phyloP scores from a whole-genome alignment of 2,888 invertebrate genomes.

The Dione vanillae region DNA sequence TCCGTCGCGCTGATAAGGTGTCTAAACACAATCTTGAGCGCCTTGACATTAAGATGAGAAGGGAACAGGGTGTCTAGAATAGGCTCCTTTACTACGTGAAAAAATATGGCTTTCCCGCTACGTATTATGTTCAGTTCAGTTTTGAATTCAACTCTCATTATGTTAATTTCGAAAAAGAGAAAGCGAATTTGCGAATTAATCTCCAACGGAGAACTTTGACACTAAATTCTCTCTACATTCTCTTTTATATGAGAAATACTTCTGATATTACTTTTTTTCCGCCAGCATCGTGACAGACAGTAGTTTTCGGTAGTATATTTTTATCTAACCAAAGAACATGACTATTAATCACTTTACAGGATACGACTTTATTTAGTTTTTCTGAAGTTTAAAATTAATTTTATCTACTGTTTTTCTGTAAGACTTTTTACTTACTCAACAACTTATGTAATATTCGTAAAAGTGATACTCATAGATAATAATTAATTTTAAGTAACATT shows the following conservation, averaged over 20 bases:
- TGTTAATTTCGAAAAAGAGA: no score
- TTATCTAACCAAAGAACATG: slow-evolving; percentile 12
- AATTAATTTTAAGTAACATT: not conserved
- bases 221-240: not conserved
- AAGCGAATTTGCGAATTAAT: no score
- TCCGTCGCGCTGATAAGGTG: no score
- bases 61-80: no score
- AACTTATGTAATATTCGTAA: not conserved
- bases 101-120: no score
- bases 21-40: no score
- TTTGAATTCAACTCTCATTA: no score
- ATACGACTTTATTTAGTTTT: slow-evolving; percentile 9
- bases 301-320: slow-evolving; percentile 18
- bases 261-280: not conserved
- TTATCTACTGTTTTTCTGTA: not conserved
- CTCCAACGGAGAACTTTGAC: not conserved
- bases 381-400: slow-evolving; percentile 7
- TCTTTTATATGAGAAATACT: not conserved
- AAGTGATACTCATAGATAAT: not conserved
- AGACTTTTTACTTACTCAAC: not conserved
- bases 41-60: no score
- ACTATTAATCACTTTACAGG: slow-evolving; percentile 26
- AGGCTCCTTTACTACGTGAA: no score
- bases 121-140: no score
- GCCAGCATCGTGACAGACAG: not conserved